Evolutionary conservation across 2,888 invertebrate species (phyloP).

Genomic region (Brassicogethes aeneus): DNA sequence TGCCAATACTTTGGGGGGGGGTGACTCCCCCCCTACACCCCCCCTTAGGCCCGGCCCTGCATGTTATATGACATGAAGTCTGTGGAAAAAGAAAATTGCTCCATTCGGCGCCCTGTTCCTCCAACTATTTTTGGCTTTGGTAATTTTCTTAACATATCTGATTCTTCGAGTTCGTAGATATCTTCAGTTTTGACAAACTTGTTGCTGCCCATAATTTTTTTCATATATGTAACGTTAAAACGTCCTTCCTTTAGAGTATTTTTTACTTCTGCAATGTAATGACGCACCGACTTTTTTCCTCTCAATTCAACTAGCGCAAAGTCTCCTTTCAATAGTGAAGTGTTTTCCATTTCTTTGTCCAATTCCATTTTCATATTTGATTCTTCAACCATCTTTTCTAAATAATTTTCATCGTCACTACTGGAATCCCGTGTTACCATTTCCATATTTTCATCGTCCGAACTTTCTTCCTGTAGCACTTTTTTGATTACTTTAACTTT

Average conservation of each 20-base stretch:
- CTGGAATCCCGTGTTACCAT: too few species aligned
- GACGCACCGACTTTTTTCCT: constrained; percentile 13
- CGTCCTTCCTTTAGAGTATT: constrained; percentile 3
- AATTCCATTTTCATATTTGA: too few species aligned
- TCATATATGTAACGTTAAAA: constrained; percentile 6
- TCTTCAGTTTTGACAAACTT: constrained; percentile 6
- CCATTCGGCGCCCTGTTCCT: constrained; percentile 7
- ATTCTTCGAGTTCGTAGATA: constrained; percentile 7
- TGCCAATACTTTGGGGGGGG: too few species aligned
- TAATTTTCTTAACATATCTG: constrained; percentile 6
- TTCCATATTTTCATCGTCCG: too few species aligned
- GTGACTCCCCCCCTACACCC: constrained; percentile 3
- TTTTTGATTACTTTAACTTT: constrained; percentile 8
- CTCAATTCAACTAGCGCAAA: constrained; percentile 12
- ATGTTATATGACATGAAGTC: constrained; percentile 6
- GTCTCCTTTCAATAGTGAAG: constrained; percentile 14
- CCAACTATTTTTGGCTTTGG: constrained; percentile 9
- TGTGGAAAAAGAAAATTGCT: constrained; percentile 2
- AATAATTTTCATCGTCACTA: too few species aligned
- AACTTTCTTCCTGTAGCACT: constrained; percentile 8
- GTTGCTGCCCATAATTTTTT: constrained; percentile 4
- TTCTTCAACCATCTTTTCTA: too few species aligned
- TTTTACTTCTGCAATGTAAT: too few species aligned
- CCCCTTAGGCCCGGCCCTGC: too few species aligned
- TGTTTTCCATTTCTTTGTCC: too few species aligned